These are phyloP conservation scores for Liolophura sinensis DNA, from an alignment of 1,140 invertebrate genomes.

Conservation along the genomic window DNA sequence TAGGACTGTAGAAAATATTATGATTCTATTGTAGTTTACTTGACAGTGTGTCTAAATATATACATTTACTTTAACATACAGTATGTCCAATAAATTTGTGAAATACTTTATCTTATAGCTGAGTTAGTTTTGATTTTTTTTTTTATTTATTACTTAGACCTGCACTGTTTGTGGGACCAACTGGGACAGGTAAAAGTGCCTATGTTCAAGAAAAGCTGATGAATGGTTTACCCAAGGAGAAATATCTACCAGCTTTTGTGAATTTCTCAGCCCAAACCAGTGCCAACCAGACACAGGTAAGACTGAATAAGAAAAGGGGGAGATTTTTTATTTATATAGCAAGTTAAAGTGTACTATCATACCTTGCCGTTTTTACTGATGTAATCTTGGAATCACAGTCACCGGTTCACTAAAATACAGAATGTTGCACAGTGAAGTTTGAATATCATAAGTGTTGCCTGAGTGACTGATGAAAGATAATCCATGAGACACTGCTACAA, in stretches of 20 bases:
- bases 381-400: no score
- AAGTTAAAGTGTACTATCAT: no score
- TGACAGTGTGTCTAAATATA: neutral
- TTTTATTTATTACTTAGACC: no score
- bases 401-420: no score
- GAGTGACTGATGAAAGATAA: no score
- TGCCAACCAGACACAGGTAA: slow-evolving; percentile 67
- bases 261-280: slow-evolving; percentile 61
- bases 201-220: slow-evolving; percentile 60
- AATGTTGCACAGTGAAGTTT: no score
- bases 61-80: no score
- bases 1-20: neutral
- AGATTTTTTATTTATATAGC: no score
- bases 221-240: slow-evolving; percentile 55
- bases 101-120: neutral
- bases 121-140: slow-evolving; percentile 10
- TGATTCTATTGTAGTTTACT: neutral
- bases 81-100: neutral
- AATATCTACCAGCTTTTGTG: slow-evolving; percentile 55
- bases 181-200: slow-evolving; percentile 59
- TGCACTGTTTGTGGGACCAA: slow-evolving; percentile 58
- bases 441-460: no score
- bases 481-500: no score
- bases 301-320: no score
- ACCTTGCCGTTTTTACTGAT: no score